Evolutionary conservation across 1,140 invertebrate genomes (phyloP), one percentile per base, ranked within the genome.

Genomic region (Drosophila nikananu): DNA sequence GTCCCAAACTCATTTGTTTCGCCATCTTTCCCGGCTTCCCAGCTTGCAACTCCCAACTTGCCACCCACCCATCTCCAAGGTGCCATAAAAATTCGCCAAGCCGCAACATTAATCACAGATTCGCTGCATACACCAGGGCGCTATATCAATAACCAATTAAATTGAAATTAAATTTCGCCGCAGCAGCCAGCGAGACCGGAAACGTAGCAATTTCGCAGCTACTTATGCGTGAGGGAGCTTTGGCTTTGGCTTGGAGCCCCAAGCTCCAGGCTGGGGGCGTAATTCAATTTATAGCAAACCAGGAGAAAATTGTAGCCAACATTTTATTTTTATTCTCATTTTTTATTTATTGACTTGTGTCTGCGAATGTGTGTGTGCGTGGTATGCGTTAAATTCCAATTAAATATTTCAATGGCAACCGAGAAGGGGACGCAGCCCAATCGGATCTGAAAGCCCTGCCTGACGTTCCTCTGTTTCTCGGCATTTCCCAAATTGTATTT

Each of bases 121-220:
- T 64, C 84, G 72, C 55, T 86, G 83, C 83, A 89, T 87, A 81
- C 84, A 77, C 84, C 74, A 70, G 84, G 68, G 84, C 77, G 83
- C 83, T 87, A 81, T 87, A 87, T 87, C 83, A 89, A 89, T 87
- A 87, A 87, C 83, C 83, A 87, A 87, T 87, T 87, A 89, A 87
- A 89, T 87, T 87, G 84, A 87, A 87, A 87, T 87, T 87, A 87
- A 87, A 87, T 87, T 89, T 87, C 71, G 73, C 83, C 77, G 58
- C 73, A 54, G 57, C 51, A 54, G 57, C 51, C 44, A 58, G 72
- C 46, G 35, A 17, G 46, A 44, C 52, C 77, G 59, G 83, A 82
- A 86, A 62, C 77, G 58, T 67, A 89, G 73, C 77, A 77, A 83
- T 89, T 80, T 83, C 72, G 72, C 81, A 83, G 83, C 83, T 87